A percentile compares a stretch with the other conserved stretches of the same genome.
Conservation (phyloP, 2,888 invertebrate species). For the Pristionchus japonicus region DNA sequence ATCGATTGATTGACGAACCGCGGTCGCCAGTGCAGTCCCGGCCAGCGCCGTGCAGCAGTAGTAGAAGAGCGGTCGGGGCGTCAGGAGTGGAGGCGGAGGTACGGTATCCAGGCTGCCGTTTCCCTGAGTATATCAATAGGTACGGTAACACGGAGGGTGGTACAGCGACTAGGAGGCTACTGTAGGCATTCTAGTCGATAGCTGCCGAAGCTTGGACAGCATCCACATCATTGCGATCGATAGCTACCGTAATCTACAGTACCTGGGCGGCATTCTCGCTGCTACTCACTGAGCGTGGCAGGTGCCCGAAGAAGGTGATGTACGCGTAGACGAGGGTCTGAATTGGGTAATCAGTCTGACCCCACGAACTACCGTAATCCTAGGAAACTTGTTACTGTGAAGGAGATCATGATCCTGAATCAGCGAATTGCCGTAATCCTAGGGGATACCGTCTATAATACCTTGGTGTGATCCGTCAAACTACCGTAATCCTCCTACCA, state of each 20-base stretch:
- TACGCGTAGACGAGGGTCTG: not conserved
- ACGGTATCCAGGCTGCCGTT: not conserved
- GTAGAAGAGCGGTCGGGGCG: not conserved
- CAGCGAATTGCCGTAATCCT: not conserved
- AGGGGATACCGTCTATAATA: too few species aligned
- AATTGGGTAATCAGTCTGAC: not conserved
- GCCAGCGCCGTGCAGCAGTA: slow-evolving; percentile 10
- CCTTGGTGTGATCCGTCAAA: not conserved
- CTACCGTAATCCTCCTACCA: not conserved
- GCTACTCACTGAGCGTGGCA: not conserved
- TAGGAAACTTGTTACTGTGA: not conserved
- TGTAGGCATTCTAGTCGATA: too few species aligned
- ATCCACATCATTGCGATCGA: too few species aligned
- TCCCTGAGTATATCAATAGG: not conserved
- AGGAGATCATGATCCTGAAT: not conserved
- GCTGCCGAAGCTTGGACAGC: too few species aligned
- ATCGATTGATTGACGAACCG: not conserved
- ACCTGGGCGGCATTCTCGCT: not conserved
- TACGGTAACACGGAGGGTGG: not conserved
- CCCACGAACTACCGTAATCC: not conserved
- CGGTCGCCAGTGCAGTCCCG: not conserved
- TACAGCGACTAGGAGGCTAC: too few species aligned
- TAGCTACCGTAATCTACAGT: slow-evolving; percentile 10
- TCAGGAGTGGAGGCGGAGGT: not conserved
- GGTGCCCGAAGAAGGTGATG: not conserved